phyloP scores from a whole-genome alignment of 2,113 vertebrate species.

The Lagopus leucura region DNA sequence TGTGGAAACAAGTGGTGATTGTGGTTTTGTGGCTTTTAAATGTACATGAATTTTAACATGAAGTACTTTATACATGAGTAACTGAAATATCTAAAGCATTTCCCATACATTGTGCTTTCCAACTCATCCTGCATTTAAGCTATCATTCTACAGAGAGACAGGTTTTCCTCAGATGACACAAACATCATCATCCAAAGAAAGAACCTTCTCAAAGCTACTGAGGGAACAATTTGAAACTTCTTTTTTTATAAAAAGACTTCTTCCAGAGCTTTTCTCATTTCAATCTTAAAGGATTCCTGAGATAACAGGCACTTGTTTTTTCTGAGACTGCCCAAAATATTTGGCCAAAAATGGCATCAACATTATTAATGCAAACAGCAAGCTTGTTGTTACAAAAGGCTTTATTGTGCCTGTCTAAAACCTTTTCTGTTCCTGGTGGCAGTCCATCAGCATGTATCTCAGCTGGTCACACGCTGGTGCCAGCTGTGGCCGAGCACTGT shows the following conservation, averaged over 20 bases:
- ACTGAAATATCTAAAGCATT: not conserved
- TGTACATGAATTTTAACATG: not conserved
- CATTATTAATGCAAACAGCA: not conserved
- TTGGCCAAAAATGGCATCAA: not conserved
- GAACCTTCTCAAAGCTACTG: not conserved
- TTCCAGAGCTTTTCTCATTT: slow-evolving; percentile 4
- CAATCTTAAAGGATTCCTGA: not conserved
- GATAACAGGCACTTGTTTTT: not conserved
- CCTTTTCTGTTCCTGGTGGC: not conserved
- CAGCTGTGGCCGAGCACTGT: not conserved
- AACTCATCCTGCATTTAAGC: not conserved
- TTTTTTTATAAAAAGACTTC: not conserved
- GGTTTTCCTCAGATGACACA: not conserved
- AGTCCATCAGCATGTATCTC: not conserved
- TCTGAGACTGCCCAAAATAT: not conserved
- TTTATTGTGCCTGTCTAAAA: slow-evolving; percentile 46
- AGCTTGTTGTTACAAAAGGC: not conserved
- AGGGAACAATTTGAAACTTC: not conserved
- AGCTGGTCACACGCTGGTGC: not conserved
- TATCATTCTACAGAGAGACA: not conserved
- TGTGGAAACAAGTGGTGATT: not conserved
- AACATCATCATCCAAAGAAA: not conserved
- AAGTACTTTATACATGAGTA: not conserved
- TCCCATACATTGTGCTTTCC: not conserved
- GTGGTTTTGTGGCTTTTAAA: not conserved